Evolutionary conservation across 2,113 vertebrate species (phyloP).

Genomic region (Butastur rufipennis): DNA sequence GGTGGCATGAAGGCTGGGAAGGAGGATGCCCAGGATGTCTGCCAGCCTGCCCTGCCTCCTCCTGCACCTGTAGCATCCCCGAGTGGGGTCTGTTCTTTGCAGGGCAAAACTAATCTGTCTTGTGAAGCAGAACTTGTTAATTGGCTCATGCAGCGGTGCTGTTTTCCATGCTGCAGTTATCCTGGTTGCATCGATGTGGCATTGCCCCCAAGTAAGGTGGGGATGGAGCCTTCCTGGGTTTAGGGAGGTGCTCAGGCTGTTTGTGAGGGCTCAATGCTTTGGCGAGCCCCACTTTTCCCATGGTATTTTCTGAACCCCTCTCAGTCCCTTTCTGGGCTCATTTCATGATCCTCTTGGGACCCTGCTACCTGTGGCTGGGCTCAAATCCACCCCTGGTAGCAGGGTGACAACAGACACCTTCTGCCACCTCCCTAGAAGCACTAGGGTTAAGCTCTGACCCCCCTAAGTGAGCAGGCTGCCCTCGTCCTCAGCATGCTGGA

Average conservation of each 20-base stretch:
- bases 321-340: neutral
- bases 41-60: neutral
- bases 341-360: neutral
- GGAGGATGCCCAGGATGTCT: neutral
- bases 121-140: neutral
- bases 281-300: neutral
- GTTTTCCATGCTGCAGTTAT: neutral
- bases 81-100: neutral
- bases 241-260: neutral
- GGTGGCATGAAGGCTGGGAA: neutral
- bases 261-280: neutral
- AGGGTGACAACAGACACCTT: neutral
- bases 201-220: neutral
- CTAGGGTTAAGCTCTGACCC: neutral
- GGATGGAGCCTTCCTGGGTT: neutral
- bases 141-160: fast-evolving
- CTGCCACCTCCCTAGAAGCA: neutral
- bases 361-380: neutral
- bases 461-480: neutral
- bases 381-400: neutral
- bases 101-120: neutral
- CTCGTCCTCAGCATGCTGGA: neutral
- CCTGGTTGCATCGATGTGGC: neutral
- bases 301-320: neutral
- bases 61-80: neutral